phyloP scores from a whole-genome alignment of 2,113 vertebrate species.

The Tachysurus vachellii region DNA sequence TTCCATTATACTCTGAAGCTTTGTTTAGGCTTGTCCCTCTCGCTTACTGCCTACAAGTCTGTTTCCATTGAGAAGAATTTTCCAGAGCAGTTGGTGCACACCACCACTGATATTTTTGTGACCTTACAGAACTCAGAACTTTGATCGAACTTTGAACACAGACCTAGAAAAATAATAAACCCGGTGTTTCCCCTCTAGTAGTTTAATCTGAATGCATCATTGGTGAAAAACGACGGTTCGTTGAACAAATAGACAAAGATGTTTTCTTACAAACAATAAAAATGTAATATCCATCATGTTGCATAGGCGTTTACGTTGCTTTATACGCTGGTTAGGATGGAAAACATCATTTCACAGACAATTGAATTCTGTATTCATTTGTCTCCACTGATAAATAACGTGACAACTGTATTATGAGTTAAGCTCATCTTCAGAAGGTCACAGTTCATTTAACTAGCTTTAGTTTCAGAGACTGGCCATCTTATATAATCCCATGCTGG shows the following conservation, averaged over 20 bases:
- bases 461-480: constrained; percentile 56
- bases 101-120: constrained; percentile 64
- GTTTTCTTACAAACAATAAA: not conserved
- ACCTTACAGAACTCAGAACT: constrained; percentile 42
- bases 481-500: constrained; percentile 62
- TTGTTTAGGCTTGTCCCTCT: constrained; percentile 59
- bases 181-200: constrained; percentile 29
- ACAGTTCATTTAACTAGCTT: constrained; percentile 57
- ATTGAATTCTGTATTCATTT: constrained; percentile 53
- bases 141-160: constrained; percentile 29
- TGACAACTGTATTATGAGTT: constrained; percentile 53
- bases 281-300: not conserved
- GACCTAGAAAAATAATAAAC: constrained; percentile 25
- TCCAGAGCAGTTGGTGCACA: constrained; percentile 61
- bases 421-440: constrained; percentile 66
- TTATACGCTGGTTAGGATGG: not conserved
- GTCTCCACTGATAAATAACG: constrained; percentile 53
- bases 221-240: not conserved
- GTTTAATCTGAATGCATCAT: not conserved
- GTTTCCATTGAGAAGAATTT: constrained; percentile 61
- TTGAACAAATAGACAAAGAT: not conserved
- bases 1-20: constrained; percentile 64
- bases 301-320: too few relatives aligned
- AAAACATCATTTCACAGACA: constrained; percentile 5
- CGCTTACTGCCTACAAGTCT: constrained; percentile 55